A percentile compares a stretch with the other conserved stretches of the same genome.
Conservation (phyloP, 2,113 vertebrate genomes). For the Candoia aspera region DNA sequence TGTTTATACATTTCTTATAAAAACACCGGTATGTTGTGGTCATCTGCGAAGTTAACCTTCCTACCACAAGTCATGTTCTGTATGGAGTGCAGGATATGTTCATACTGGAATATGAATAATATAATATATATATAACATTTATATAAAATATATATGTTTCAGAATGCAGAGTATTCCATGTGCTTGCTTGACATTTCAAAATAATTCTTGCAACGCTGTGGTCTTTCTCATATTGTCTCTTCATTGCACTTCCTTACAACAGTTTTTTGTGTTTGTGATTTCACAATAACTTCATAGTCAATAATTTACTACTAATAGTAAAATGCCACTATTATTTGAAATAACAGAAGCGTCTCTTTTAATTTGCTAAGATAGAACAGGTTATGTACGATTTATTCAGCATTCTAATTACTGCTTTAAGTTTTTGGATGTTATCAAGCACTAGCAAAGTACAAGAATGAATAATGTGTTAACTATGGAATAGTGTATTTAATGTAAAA, state of each 20-base stretch:
- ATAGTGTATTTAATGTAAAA: background rate
- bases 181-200: slow-evolving; percentile 8
- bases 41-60: background rate
- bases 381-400: slow-evolving; percentile 16
- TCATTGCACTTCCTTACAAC: slow-evolving; percentile 23
- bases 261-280: slow-evolving; percentile 50
- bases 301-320: slow-evolving; percentile 26
- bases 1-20: background rate
- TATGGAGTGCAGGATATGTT: background rate
- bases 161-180: slow-evolving; percentile 12
- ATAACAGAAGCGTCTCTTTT: slow-evolving; percentile 31
- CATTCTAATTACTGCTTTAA: background rate
- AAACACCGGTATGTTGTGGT: background rate
- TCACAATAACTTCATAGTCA: slow-evolving; percentile 61
- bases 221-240: slow-evolving; percentile 45
- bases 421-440: background rate
- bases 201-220: background rate
- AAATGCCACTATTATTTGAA: background rate
- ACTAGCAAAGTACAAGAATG: slow-evolving; percentile 6
- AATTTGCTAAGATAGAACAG: slow-evolving; percentile 21
- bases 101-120: background rate
- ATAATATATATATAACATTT: background rate
- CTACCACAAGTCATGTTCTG: slow-evolving; percentile 7
- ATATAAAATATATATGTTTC: background rate
- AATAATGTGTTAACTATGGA: background rate